These are phyloP conservation scores for Poecilia velifera DNA, from an alignment of 2,797 vertebrate species.

Conservation along the genomic window DNA sequence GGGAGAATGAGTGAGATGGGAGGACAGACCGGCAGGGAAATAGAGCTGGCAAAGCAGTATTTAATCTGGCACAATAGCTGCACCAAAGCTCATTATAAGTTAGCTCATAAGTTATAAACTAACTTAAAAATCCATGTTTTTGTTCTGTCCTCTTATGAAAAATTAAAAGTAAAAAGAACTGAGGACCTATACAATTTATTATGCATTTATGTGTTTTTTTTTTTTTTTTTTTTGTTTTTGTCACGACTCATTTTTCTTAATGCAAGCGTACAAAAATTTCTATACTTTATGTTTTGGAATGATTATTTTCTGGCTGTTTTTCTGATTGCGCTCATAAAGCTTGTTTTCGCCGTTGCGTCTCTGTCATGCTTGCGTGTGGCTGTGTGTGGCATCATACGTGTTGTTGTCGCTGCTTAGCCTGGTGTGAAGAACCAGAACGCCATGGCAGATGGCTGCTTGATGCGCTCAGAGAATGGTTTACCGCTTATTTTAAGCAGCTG, in stretches of 20 bases:
- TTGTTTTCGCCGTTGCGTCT: constrained; percentile 22
- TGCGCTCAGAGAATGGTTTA: constrained; percentile 35
- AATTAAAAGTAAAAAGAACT: neutral
- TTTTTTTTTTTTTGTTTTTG: neutral
- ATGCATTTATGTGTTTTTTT: neutral
- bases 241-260: neutral
- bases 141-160: neutral
- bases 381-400: constrained; percentile 8
- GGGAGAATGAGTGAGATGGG: constrained; percentile 3
- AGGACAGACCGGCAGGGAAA: constrained; percentile 19
- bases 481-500: constrained; percentile 53
- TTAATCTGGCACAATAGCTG: neutral
- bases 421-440: constrained; percentile 53
- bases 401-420: constrained; percentile 29
- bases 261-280: neutral
- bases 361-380: constrained; percentile 12
- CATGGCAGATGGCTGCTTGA: constrained; percentile 60
- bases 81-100: neutral
- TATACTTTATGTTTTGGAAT: constrained; percentile 2
- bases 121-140: neutral
- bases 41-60: constrained; percentile 3
- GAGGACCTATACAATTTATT: neutral
- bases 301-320: constrained; percentile 19
- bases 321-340: neutral
- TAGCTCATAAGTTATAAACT: neutral